Evolutionary conservation across 2,888 invertebrate genomes (phyloP), one percentile per base, ranked within the genome.

Genomic region (Lordiphosa fenestrarum): DNA sequence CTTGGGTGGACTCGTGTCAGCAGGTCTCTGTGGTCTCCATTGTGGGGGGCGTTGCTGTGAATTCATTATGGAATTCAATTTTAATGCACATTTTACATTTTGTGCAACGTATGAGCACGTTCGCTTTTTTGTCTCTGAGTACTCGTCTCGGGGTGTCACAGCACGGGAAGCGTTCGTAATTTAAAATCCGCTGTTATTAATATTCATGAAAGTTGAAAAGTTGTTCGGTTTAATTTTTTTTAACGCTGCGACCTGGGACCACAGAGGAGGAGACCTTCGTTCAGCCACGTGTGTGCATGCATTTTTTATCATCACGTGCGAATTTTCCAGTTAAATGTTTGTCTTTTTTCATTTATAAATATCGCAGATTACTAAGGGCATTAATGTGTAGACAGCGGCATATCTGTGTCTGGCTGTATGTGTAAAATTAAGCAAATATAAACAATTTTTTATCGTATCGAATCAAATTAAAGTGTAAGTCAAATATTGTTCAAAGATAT

Each of bases 11-110:
- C 35, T 49, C 40, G n/a, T 21, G 38, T 37, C 10, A 6, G 40
- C 2, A 2, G 12, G 36, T 12, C 21, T 23, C 21, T 19, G 42
- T 25, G 12, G 47, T 19, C 15, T 40, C 35, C 13, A 39, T 10
- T 40, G 21, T 40, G 39, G 39, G 39, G 3, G 60, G 54, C 67
- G 61, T 67, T 66, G 67, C 66, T 59, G 51, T 56, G 74, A 72
- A 72, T 74, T 78, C 74, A 80, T 80, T 77, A 77, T 73, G 80
- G 71, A 80, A 80, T 80, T 80, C 80, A 80, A 80, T 80, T 80
- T 77, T 80, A 77, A 80, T 80, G 73, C 73, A 73, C 76, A 71
- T 71, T 74, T 73, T 71, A 66, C 78, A 78, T 73, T 75, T 62
- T 63, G 52, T 53, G 59, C 48, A 54, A 56, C 73, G 71, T 67